A percentile compares a stretch with the other conserved stretches of the same genome.
Conservation (phyloP, 1,140 invertebrate genomes). For the Dolichoris vasculosae region DNA sequence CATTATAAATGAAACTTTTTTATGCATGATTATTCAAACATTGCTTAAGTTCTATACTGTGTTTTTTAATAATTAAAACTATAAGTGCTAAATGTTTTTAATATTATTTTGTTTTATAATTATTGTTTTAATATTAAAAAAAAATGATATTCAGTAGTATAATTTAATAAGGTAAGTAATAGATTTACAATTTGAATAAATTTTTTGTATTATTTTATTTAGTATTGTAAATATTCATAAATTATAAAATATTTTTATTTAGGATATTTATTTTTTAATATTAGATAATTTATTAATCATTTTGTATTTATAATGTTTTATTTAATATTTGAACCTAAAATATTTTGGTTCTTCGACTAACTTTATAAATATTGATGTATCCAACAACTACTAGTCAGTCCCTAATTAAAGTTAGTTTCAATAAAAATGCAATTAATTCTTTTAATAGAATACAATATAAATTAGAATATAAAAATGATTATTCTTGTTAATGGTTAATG, state of each 20-base stretch:
- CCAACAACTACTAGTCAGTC: constrained; percentile 75
- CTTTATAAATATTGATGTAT: constrained; percentile 59
- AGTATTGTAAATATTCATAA: too few relatives aligned
- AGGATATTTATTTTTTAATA: neutral
- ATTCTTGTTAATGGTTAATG: constrained; percentile 53
- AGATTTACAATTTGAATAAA: neutral
- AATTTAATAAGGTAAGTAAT: neutral
- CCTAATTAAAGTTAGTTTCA: constrained; percentile 59
- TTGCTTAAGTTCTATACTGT: neutral
- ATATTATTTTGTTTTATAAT: too few relatives aligned
- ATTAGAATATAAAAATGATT: constrained; percentile 28
- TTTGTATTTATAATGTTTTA: neutral
- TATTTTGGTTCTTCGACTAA: constrained; percentile 19
- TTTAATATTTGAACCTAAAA: constrained; percentile 9
- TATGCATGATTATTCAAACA: neutral
- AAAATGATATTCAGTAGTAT: neutral
- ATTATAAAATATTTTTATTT: too few relatives aligned
- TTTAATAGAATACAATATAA: constrained; percentile 24
- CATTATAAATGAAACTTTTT: neutral
- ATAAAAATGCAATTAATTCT: constrained; percentile 38
- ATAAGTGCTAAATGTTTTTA: too few relatives aligned
- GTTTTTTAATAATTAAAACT: neutral
- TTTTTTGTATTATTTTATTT: too few relatives aligned
- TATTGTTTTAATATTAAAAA: too few relatives aligned
- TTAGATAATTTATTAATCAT: neutral